Evolutionary conservation across 2,113 vertebrate species (phyloP).

Genomic region (Chelonoidis abingdonii): DNA sequence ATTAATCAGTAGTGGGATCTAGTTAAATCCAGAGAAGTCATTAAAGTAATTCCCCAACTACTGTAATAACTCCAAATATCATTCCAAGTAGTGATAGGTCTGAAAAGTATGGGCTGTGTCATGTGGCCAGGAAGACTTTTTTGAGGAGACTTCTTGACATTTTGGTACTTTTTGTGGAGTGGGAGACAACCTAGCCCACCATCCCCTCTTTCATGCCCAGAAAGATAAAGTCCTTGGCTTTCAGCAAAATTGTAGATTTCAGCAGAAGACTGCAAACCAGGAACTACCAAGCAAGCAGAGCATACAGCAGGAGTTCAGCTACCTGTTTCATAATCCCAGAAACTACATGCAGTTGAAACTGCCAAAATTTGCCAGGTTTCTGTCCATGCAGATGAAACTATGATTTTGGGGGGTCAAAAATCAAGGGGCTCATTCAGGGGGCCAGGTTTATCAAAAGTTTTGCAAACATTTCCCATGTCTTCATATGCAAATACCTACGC

Average conservation of each 20-base stretch:
- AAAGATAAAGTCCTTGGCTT: neutral
- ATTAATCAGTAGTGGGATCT: neutral
- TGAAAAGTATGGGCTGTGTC: neutral
- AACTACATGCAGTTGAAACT: neutral
- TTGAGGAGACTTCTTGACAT: neutral
- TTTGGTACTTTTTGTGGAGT: neutral
- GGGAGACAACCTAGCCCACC: neutral
- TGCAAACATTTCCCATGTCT: neutral
- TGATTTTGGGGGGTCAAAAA: neutral
- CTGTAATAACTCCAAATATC: neutral
- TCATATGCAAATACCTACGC: neutral
- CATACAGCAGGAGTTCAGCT: neutral
- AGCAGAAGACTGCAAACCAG: neutral
- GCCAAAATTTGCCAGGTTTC: neutral
- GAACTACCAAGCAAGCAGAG: neutral
- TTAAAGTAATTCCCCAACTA: constrained; percentile 6
- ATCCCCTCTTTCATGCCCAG: neutral
- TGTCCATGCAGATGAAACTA: neutral
- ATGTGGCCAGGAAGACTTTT: neutral
- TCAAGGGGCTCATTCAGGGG: neutral
- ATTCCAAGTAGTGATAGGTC: neutral
- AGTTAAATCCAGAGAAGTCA: constrained; percentile 4
- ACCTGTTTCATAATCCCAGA: neutral
- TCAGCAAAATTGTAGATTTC: neutral
- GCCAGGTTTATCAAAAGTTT: neutral